phyloP scores from a whole-genome alignment of 2,888 invertebrate species.

The Oeneis ivallda region DNA sequence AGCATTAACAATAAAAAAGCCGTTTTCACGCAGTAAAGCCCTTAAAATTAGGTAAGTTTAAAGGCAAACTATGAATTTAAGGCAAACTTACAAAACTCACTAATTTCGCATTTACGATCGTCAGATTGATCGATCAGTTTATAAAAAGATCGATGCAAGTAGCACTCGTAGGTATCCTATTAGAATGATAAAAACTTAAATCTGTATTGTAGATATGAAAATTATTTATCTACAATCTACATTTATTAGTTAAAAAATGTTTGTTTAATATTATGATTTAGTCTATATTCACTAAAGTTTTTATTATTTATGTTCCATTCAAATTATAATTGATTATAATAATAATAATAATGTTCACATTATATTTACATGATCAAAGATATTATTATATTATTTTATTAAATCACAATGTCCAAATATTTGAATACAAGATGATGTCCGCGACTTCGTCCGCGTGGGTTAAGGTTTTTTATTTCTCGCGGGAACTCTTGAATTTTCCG shows the following conservation, averaged over 20 bases:
- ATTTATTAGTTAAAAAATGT: not conserved
- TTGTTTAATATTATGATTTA: too few species aligned
- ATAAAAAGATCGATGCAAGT: not conserved
- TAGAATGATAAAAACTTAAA: not conserved
- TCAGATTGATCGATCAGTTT: constrained; percentile 16
- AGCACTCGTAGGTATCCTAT: not conserved
- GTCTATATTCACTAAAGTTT: not conserved
- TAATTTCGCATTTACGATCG: not conserved
- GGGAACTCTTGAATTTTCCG: too few species aligned
- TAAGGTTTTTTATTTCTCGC: too few species aligned
- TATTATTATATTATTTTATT: not conserved
- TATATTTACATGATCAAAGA: not conserved
- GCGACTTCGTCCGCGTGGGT: too few species aligned
- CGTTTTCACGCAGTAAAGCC: not conserved
- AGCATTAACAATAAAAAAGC: not conserved
- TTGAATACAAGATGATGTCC: not conserved
- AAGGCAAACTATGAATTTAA: not conserved
- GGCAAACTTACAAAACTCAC: not conserved
- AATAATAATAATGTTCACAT: too few species aligned
- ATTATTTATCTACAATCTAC: not conserved
- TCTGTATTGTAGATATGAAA: not conserved
- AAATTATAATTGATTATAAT: too few species aligned
- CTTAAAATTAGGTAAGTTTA: not conserved
- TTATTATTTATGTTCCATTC: too few species aligned
- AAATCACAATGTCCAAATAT: not conserved